Base-by-base conservation (phyloP, 2,888 invertebrate species). In the Patella depressa region DNA sequence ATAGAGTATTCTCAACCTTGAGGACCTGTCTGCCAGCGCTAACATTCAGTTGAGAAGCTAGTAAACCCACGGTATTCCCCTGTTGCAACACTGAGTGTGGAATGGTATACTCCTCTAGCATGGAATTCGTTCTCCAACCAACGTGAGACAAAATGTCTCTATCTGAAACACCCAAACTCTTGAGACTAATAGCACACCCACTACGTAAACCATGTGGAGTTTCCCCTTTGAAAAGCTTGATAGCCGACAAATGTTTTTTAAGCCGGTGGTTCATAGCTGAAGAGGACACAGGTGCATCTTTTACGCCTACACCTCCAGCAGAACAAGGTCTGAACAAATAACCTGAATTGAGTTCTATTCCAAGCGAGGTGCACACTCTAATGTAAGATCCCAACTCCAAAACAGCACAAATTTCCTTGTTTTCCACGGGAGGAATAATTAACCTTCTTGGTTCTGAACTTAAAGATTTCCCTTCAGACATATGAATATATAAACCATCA, bases 141-240 rank as follows among this genome's bases (percentile, higher is more conserved):
- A 71, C 70, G 53, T 71, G 71, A 15, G 53, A 54, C 54, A 75
- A 71, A 71, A 75, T 71, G 29, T 71, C 70, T 55, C 19, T 34
- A 34, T 70, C 57, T 19, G 19, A 54, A 54, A 29, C n/a, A n/a
- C 71, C 71, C 24, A 19, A 53, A 3, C 29, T 14, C 14, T 11
- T n/a, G n/a, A 75, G 29, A 29, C 69, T 75, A 53, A 75, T 24
- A 24, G 75, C 75, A 75, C 75, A 75, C 45, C 75, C 75, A 53
- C 65, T 65, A 11, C 65, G 3, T n/a, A 65, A 65, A 19, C 24
- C 24, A 65, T 65, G 65, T 9, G 65, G 74, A 55, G 70, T 71
- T 75, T 75, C 75, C 53, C 75, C 75, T 9, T 75, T 53, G 24
- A 24, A 54, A 14, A 75, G 29, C 19, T 54, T 24, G 24, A 71